These are phyloP conservation scores for Monarcha castaneiventris DNA, from an alignment of 2,113 vertebrate genomes.

Conservation along the genomic window DNA sequence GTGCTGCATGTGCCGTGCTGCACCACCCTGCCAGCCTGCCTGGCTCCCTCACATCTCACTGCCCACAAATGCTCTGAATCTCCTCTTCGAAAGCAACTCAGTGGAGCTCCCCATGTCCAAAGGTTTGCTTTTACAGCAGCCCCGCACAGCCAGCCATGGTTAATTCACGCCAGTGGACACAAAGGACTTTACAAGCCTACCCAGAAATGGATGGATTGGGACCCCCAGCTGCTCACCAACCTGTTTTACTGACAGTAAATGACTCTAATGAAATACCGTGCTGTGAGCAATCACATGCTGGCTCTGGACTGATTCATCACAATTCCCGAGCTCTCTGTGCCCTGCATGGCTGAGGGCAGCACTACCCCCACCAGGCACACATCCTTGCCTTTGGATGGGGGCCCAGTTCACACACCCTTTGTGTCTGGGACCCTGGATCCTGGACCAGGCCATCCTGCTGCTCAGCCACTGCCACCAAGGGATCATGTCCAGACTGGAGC, in stretches of 20 bases:
- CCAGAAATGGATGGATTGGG: neutral
- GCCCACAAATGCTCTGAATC: neutral
- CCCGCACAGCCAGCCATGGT: neutral
- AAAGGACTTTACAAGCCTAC: neutral
- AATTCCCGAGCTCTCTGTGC: neutral
- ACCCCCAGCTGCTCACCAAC: neutral
- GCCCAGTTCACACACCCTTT: neutral
- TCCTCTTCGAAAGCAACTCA: neutral
- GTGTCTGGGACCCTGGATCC: fast-evolving
- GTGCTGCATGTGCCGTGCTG: neutral
- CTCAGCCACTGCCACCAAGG: neutral
- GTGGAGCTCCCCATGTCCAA: neutral
- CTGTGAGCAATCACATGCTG: neutral
- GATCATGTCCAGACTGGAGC: neutral
- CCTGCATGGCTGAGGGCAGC: fast-evolving
- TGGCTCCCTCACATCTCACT: neutral
- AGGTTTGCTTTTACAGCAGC: neutral
- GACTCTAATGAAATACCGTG: neutral
- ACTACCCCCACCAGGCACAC: neutral
- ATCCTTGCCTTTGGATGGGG: neutral
- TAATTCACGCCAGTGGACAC: neutral
- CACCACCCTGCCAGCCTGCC: neutral
- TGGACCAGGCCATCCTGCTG: neutral
- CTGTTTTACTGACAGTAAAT: neutral
- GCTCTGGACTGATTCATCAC: neutral